phyloP scores from a whole-genome alignment of 1,140 invertebrate species.

The Mizuhopecten yessoensis region DNA sequence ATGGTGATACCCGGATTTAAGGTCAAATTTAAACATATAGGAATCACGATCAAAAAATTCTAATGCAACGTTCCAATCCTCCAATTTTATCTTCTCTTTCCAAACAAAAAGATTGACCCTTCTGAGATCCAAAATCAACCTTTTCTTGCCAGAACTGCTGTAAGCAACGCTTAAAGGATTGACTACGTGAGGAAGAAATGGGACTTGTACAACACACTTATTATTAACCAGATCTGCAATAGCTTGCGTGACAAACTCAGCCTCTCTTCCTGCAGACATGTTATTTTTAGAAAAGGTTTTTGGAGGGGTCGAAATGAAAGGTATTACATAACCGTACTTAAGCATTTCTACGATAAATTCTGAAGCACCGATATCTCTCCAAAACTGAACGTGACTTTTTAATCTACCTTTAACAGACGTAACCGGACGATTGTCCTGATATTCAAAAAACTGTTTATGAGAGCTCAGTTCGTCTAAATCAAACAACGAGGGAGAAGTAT shows the following conservation, averaged over 20 bases:
- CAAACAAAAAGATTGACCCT: constrained; percentile 53
- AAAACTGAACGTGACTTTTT: constrained; percentile 43
- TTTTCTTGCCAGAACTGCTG: constrained; percentile 47
- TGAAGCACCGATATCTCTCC: constrained; percentile 42
- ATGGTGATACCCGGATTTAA: constrained; percentile 54
- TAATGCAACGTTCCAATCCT: constrained; percentile 43
- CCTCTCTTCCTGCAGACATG: constrained; percentile 43
- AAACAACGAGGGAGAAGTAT: too few species aligned
- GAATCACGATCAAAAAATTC: constrained; percentile 47
- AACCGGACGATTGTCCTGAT: not conserved
- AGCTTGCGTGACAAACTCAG: constrained; percentile 47
- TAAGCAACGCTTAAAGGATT: constrained; percentile 58
- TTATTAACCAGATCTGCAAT: constrained; percentile 45
- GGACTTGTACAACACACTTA: constrained; percentile 23
- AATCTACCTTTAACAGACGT: constrained; percentile 42
- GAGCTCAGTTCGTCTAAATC: too few species aligned
- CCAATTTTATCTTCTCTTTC: constrained; percentile 53
- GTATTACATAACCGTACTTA: constrained; percentile 41
- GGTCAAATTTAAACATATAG: constrained; percentile 58
- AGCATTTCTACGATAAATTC: too few species aligned
- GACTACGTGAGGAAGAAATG: constrained; percentile 30
- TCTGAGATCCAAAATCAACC: constrained; percentile 57
- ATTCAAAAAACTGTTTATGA: constrained; percentile 43
- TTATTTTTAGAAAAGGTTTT: constrained; percentile 46
- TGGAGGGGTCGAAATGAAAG: not conserved